Base-by-base conservation (phyloP, 2,113 vertebrate genomes). In the mouse (Mus musculus) region DNA sequence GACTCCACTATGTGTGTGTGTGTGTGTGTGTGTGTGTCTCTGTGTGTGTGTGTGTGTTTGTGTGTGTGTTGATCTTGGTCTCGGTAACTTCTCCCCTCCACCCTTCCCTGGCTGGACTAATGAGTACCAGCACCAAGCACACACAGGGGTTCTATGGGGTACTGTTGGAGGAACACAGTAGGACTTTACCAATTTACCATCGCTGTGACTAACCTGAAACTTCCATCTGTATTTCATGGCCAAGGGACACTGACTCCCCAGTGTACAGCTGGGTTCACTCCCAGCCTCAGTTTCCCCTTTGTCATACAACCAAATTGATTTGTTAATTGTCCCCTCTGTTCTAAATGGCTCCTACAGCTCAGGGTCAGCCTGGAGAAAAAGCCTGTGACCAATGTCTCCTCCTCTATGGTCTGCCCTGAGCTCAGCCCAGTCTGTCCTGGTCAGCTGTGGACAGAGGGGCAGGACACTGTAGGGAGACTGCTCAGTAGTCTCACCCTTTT, bases 61-160 rank as follows among this genome's bases (percentile, higher is more conserved):
- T 49, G 49, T 49, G 49, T 49, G 49, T 49, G 49, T 49, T 49
- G 49, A 49, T 49, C 49, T 7, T 61, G 22, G 6, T 39, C 36
- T 71, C 5, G 1, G 14, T 49, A 42, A 17, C 28, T 6, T 73
- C 71, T 69, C 71, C 71, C 69, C 7, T n/a, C 33, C 33, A 12
- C 7, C 19, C 7, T 26, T 5, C 10, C 28, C 59, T 1, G 16
- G 28, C 1, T 33, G 3, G 28, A 19, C 46, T 8, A 42, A 33
- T 4, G 4, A 71, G 69, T 33, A 33, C 90, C 33, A 13, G 46
- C 16, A 65, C 42, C 11, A 63, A 42, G 49, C 52, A 28, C 16
- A 76, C 12, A 26, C 13, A 59, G 46, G 26, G 82, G 26, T 30
- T 54, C 46, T 17, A 12, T 20, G 9, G 24, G 46, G 6, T 49